Conservation (phyloP, 1,140 invertebrate species). For the Araneus ventricosus region DNA sequence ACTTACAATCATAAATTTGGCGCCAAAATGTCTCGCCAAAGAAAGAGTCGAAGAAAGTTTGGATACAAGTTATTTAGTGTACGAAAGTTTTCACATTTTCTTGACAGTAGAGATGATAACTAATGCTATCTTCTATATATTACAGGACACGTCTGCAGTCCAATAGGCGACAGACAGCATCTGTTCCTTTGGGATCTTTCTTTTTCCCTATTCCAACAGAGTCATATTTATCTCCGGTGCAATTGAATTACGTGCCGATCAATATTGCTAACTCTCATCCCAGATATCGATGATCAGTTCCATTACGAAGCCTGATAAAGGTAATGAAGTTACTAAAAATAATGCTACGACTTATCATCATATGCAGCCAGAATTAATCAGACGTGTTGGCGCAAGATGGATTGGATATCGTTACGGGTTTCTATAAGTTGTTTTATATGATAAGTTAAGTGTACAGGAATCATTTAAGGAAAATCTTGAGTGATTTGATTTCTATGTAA, state of each 20-base stretch:
- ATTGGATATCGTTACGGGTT: neutral
- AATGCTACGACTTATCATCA: neutral
- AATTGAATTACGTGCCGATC: neutral
- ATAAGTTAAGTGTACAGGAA: too few relatives aligned
- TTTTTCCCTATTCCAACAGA: neutral
- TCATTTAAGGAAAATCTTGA: too few relatives aligned
- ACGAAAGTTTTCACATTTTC: constrained; percentile 14
- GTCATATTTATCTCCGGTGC: neutral
- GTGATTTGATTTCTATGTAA: too few relatives aligned
- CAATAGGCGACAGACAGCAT: neutral
- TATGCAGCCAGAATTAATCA: neutral
- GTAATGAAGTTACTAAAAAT: neutral
- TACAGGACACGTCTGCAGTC: neutral
- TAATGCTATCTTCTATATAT: neutral
- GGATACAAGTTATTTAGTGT: neutral
- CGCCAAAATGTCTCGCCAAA: too few relatives aligned
- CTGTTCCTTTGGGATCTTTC: neutral
- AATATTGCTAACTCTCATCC: neutral
- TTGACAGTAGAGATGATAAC: neutral
- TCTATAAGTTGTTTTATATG: too few relatives aligned
- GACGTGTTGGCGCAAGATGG: neutral
- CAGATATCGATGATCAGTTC: neutral
- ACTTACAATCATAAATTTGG: too few relatives aligned
- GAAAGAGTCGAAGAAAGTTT: neutral
- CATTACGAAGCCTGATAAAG: neutral